phyloP scores from a whole-genome alignment of 2,888 invertebrate genomes.

The Ochropleura plecta region DNA sequence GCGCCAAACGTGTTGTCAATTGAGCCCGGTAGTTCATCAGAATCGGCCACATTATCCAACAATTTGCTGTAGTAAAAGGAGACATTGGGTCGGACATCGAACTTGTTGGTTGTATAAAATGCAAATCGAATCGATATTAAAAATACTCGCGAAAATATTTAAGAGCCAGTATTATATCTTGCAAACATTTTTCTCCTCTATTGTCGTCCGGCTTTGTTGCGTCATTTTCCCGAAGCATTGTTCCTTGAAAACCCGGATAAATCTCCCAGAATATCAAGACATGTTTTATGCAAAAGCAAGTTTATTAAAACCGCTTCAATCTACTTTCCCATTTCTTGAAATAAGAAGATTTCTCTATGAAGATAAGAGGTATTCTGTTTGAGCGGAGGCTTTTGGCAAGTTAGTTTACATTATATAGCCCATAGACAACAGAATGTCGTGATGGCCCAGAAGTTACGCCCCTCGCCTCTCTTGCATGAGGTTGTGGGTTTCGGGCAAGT shows the following conservation, averaged over 20 bases:
- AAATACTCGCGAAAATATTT: not conserved
- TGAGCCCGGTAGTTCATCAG: too few relatives aligned
- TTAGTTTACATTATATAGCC: not conserved
- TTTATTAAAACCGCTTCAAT: slow-evolving; percentile 21
- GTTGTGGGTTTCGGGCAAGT: too few relatives aligned
- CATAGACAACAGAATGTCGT: not conserved
- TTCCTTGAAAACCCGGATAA: slow-evolving; percentile 37
- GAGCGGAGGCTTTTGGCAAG: not conserved
- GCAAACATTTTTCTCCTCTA: not conserved
- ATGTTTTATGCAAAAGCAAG: slow-evolving; percentile 21
- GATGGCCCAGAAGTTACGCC: not conserved
- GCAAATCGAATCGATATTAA: not conserved
- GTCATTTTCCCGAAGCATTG: slow-evolving; percentile 26
- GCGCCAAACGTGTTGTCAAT: too few relatives aligned
- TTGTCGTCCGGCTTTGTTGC: not conserved
- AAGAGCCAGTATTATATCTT: not conserved
- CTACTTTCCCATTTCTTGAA: not conserved
- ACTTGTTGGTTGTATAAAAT: not conserved
- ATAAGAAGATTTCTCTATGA: not conserved
- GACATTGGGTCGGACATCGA: not conserved
- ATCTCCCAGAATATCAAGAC: slow-evolving; percentile 26
- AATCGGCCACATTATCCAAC: not conserved
- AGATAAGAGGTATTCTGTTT: not conserved
- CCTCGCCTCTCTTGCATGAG: not conserved
- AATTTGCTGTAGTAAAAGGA: not conserved